Base-by-base conservation (phyloP, 2,797 vertebrate genomes). In the Characodon lateralis region DNA sequence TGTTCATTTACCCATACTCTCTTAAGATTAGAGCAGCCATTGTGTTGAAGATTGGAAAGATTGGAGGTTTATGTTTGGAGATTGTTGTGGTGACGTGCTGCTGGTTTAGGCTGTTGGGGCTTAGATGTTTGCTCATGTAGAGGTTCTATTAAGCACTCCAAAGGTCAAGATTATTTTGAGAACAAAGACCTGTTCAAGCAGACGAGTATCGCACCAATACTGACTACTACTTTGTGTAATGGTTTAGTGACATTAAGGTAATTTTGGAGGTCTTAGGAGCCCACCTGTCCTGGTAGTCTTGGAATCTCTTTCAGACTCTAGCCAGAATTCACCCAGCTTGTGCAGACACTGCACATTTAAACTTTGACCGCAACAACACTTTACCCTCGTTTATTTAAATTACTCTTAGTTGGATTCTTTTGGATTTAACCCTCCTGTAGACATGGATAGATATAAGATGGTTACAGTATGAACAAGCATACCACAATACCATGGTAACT, bases 81-180 rank as follows among this genome's bases (percentile, higher is more conserved):
- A 87, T 83, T 80, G 83, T 83, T 78, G 85, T 72, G 53, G 77
- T 74, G 87, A 71, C 46, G 69, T 46, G 46, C 74, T 82, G 82
- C 83, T 85, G 84, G 81, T 89, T 80, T 74, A 78, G 82, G 82
- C 87, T 79, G 87, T 88, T 71, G 65, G 63, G 85, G 74, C 83
- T 86, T 82, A 81, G 79, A 83, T 78, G 41, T 88, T 90, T 92
- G 86, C 89, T 90, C 87, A 87, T 85, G 53, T 81, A 72, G 81
- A 66, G 66, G 69, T 82, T 74, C 50, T 51, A 26, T 78, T 73
- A 74, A 74, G 83, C 68, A 72, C 78, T 71, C n/a, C 82, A 46
- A 66, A 83, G 71, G 75, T 72, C 1, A 22, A 59, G 71, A 72
- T 78, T 78, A 26, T 18, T 53, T 41, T 61, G 13, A 3, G 53